Conservation (phyloP, 2,113 vertebrate genomes). For the Hippocampus zosterae region DNA sequence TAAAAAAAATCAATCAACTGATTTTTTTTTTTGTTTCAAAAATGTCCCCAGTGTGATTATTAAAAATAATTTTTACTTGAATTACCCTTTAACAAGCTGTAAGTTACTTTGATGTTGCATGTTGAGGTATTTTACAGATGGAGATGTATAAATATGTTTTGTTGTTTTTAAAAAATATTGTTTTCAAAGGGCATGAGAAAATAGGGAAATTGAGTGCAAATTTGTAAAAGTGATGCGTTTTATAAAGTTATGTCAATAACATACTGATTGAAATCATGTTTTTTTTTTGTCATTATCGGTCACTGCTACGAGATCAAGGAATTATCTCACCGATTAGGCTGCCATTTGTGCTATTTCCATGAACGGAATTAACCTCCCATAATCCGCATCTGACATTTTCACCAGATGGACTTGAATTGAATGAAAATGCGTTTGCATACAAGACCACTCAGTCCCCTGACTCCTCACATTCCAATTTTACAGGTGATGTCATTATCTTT, state of each 20-base stretch:
- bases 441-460: background rate
- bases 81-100: too few species aligned
- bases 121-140: too few species aligned
- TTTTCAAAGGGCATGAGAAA: background rate
- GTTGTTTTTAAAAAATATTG: background rate
- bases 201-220: background rate
- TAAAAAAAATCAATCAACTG: too few species aligned
- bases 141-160: too few species aligned
- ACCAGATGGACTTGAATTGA: slow-evolving; percentile 10
- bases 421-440: background rate
- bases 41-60: too few species aligned
- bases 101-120: too few species aligned
- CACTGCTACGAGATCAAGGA: background rate
- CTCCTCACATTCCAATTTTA: background rate
- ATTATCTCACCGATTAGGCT: slow-evolving; percentile 6
- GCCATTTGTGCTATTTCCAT: slow-evolving; percentile 9
- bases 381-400: slow-evolving; percentile 6
- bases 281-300: too few species aligned
- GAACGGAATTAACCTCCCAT: slow-evolving; percentile 7
- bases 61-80: too few species aligned
- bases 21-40: too few species aligned
- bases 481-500: background rate
- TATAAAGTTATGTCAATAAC: background rate
- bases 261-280: too few species aligned
- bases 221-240: background rate